Base-by-base conservation (phyloP, 2,888 invertebrate genomes). In the Eristalis tenax region DNA sequence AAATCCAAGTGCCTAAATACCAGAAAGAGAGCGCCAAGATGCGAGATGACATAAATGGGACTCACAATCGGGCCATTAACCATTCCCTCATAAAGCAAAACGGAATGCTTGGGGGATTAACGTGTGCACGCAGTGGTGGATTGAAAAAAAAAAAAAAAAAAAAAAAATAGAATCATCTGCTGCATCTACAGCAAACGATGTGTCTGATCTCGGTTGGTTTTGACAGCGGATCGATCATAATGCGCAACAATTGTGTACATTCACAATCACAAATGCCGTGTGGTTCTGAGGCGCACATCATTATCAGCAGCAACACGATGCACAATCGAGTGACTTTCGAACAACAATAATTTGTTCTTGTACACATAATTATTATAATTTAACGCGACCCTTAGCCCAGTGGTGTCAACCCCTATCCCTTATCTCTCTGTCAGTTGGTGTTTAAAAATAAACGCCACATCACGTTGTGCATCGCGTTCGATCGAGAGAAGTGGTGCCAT, bases 311-410 rank as follows among this genome's bases (percentile, higher is more conserved):
- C 35, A 5, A 4, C 0, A 1, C 10, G 11, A 35, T 50, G 18
- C 18, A 18, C 43, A 43, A 15, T 43, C 43, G 28, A 28, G 32
- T 1, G 6, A 32, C 32, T 32, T 6, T 8, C 32, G 8, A 32
- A 38, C 50, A 50, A 63, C 63, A 63, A 63, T 18, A 63, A 63
- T 63, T 63, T 63, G 32, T 63, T 28, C 32, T 63, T 28, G 28
- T 28, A 13, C 32, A 28, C 32, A 32, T n/a, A 28, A 63, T 63
- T 32, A 63, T 63, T 63, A 28, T 63, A 63, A 63, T 63, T 63
- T 63, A 63, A 63, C 63, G 63, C 26, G 63, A 63, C 63, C 63
- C 10, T 15, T 63, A 13, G 22, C 63, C 50, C 50, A 18, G n/a
- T n/a, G 22, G 63, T 28, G 63, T 63, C 63, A 18, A 32, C 32